Evolutionary conservation across 2,113 vertebrate species (phyloP).

Genomic region (Semnornis frantzii): DNA sequence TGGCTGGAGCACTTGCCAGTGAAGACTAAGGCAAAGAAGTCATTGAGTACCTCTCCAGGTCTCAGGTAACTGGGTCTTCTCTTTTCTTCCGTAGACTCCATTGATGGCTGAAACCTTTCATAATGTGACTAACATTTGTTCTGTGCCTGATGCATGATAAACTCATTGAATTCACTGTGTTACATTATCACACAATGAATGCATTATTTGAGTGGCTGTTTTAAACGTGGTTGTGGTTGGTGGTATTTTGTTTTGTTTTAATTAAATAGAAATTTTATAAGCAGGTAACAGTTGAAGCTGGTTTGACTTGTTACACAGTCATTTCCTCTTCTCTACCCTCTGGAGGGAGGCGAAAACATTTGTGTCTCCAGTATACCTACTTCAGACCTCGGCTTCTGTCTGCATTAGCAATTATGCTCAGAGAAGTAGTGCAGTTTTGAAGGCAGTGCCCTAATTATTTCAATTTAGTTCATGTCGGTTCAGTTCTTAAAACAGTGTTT

Average conservation of each 20-base stretch:
- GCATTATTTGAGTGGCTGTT: not conserved
- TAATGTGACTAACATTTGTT: not conserved
- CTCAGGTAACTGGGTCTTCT: too few relatives aligned
- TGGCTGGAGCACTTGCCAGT: too few relatives aligned
- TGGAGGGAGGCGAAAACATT: not conserved
- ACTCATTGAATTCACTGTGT: not conserved
- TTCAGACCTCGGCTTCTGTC: not conserved
- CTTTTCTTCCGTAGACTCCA: too few relatives aligned
- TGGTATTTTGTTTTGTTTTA: not conserved
- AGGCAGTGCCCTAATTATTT: not conserved
- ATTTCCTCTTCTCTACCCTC: not conserved
- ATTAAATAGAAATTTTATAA: not conserved
- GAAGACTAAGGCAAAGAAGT: too few relatives aligned
- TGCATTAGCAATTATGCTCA: not conserved
- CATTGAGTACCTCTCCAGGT: too few relatives aligned
- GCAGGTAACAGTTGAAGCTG: not conserved
- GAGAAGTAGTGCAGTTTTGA: not conserved
- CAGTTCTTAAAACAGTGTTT: not conserved
- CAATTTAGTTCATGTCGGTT: not conserved
- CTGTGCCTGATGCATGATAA: not conserved
- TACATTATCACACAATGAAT: not conserved
- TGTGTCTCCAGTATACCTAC: not conserved
- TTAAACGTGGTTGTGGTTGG: not conserved
- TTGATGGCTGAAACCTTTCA: not conserved
- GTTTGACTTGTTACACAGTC: rapidly evolving